Evolutionary conservation across 2,113 vertebrate genomes (phyloP), one percentile per base, ranked within the genome.

Genomic region (Periophthalmodon schlosseri): DNA sequence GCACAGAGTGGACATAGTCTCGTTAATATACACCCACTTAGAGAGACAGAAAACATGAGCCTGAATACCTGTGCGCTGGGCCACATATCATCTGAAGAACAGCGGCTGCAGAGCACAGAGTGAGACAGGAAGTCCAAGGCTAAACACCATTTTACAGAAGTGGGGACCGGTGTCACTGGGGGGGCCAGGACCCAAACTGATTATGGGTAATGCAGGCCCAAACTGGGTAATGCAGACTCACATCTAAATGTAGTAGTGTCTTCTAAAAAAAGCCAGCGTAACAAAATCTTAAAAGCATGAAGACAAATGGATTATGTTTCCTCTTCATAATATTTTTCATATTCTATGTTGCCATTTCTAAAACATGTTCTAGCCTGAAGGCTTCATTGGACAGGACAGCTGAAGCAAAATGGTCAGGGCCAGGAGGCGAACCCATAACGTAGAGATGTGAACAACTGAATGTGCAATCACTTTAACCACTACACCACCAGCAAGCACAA

Each of bases 81-180:
- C 36, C 1, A 7, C 68, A 56, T 44, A 49, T 11, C 56, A 68
- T 28, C 9, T 39, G 11, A 63, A 57, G 39, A 61, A 46, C 79
- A 36, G 18, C 23, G 68, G 15, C 34, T 63, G 49, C 16, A 36
- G 3, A 13, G 60, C 14, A 4, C 56, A 33, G 72, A 76, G 28
- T 49, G 12, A 77, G 68, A 63, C 83, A 87, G 81, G 76, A 83
- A 78, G 72, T 28, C 5, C 79, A 71, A 47, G 70, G 68, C 74
- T 85, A 68, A 72, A 73, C 10, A 73, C 73, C n/a, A 68, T 77
- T 83, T 75, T 39, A 80, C 39, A 23, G 21, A 34, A 79, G 66
- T 74, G 24, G 57, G 63, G 65, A 56, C n/a, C 52, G 34, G 78
- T 74, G 77, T 86, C 78, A 84, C 67, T 63, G 52, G n/a, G 56